Evolutionary conservation across 2,113 vertebrate species (phyloP), one percentile per base, ranked within the genome.

Genomic region (Crotophaga sulcirostris): DNA sequence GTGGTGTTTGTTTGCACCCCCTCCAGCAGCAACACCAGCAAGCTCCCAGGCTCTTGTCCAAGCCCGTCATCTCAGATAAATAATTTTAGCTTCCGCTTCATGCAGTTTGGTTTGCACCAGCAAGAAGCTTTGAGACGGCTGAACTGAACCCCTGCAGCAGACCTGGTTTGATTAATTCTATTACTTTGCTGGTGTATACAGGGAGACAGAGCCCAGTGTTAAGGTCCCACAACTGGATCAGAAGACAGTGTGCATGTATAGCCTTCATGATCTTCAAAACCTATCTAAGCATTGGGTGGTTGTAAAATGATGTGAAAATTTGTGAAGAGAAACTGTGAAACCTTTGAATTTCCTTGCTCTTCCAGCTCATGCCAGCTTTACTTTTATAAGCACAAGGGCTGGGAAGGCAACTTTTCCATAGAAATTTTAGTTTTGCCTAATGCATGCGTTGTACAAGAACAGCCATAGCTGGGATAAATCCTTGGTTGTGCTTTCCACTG

Each of bases 41-140:
- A 7, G 36, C 14, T 63, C 9, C 20, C 2, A 3, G 23, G 45
- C 16, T 78, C 52, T 72, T 72, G 17, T 42, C 36, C 29, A 54
- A 75, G 38, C 19, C 31, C 23, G 19, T 58, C 33, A 51, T 11
- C 54, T 82, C 85, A 82, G 18, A 62, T 14, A 62, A 55, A 40
- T 29, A 5, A 26, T 38, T 77, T 67, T 79, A 24, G 16, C n/a
- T 76, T 55, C 16, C 31, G 25, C 24, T 51, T 16, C 18, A 13
- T 45, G 21, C 11, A n/a, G 6, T 82, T 62, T 40, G 42, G 31
- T 36, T 44, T 51, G 21, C 60, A 26, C 17, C 0, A 1, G 20
- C 1, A 0, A 56, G 78, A 83, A 84, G 26, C 36, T 63, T n/a
- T 25, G n/a, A 45, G 21, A 13, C 0, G 1, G 18, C 36, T 47